These are phyloP conservation scores for Rhynchomys soricoides DNA, from an alignment of 2,113 vertebrate species.

Conservation along the genomic window DNA sequence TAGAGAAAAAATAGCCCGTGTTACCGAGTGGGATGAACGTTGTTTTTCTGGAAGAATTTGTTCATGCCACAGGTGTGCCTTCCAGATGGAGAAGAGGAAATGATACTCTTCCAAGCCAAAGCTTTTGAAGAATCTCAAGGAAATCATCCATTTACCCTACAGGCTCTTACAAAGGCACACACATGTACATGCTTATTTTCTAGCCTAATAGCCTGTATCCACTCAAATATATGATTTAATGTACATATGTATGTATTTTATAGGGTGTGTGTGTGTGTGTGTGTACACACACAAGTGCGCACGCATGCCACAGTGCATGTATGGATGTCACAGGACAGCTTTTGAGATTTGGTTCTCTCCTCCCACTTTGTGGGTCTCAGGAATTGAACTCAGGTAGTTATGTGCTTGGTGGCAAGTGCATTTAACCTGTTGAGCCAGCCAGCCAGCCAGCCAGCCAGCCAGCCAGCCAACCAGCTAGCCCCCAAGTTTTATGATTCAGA, in stretches of 20 bases:
- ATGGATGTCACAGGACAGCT: no score
- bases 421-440: not conserved
- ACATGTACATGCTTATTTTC: not conserved
- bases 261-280: not conserved
- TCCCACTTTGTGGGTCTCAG: not conserved
- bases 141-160: not conserved
- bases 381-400: not conserved
- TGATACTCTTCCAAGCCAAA: not conserved
- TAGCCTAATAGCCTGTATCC: not conserved
- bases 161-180: not conserved
- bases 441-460: not conserved
- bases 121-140: not conserved
- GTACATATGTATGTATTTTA: no score
- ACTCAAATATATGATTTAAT: not conserved
- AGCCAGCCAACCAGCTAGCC: not conserved
- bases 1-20: not conserved
- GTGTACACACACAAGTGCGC: accelerated
- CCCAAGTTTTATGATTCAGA: not conserved
- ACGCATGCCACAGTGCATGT: not conserved
- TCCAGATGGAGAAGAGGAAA: not conserved
- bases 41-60: not conserved
- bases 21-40: not conserved
- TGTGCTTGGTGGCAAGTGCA: not conserved
- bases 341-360: not conserved
- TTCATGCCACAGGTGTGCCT: not conserved